Percentiles rank a stretch among this genome's conserved stretches.
phyloP scores from a whole-genome alignment of 2,888 invertebrate genomes.

The Tinea semifulvella region DNA sequence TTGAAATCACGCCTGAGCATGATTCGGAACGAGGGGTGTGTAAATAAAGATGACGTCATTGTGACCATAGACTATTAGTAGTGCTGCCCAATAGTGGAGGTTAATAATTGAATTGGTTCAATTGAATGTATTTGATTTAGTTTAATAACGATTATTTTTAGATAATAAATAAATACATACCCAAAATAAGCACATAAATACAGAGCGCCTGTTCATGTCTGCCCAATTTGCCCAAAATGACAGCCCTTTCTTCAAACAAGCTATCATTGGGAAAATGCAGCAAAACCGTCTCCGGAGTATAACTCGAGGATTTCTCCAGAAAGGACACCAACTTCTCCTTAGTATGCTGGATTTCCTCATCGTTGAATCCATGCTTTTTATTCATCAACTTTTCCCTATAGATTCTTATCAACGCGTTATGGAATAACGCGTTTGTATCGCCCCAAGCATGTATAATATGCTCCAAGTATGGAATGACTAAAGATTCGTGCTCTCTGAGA shows the following conservation, averaged over 20 bases:
- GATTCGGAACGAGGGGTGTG: too few species aligned
- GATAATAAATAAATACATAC: conserved; percentile 28
- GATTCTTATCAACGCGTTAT: conserved; percentile 90
- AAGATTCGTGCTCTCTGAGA: conserved; percentile 77
- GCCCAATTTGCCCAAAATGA: conserved; percentile 91
- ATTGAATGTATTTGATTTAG: too few species aligned
- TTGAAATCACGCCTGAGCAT: too few species aligned
- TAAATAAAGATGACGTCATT: too few species aligned
- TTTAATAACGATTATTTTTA: background rate
- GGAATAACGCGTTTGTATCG: conserved; percentile 85
- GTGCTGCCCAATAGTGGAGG: too few species aligned
- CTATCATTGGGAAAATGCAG: conserved; percentile 86
- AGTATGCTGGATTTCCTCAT: conserved; percentile 45
- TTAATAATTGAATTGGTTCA: too few species aligned
- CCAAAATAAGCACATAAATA: conserved; percentile 89
- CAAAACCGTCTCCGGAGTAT: conserved; percentile 87
- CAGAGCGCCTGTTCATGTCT: conserved; percentile 92
- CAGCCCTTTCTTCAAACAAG: conserved; percentile 91
- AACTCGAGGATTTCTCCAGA: conserved; percentile 80
- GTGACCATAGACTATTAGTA: too few species aligned
- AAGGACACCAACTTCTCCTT: conserved; percentile 76
- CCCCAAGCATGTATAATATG: conserved; percentile 92
- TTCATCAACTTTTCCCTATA: conserved; percentile 79
- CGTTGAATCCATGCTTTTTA: conserved; percentile 38
- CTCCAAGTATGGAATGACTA: conserved; percentile 93